Percentiles rank a stretch among this genome's conserved stretches.
Conservation (phyloP, 2,113 vertebrate species). For the Castor canadensis region DNA sequence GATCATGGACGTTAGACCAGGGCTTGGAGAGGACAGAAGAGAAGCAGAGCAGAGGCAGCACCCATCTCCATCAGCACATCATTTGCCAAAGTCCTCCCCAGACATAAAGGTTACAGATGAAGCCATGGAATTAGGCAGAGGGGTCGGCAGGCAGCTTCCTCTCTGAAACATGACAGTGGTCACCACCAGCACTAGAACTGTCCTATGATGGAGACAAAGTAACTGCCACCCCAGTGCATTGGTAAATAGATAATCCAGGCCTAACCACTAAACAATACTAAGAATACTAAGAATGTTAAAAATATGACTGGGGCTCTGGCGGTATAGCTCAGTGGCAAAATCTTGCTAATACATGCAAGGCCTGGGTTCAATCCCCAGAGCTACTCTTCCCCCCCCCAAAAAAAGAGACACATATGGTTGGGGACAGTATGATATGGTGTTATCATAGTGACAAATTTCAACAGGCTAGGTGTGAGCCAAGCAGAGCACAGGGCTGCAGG, state of each 20-base stretch:
- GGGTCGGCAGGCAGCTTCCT: neutral
- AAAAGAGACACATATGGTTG: neutral
- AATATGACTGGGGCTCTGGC: neutral
- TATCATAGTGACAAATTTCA: neutral
- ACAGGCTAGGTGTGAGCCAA: neutral
- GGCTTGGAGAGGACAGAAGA: neutral
- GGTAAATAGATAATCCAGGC: neutral
- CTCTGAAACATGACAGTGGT: neutral
- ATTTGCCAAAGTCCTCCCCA: conserved; percentile 7
- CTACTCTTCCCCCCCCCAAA: too few relatives aligned
- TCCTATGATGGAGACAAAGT: neutral
- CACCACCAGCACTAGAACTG: neutral
- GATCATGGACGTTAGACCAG: neutral
- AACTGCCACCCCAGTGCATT: accelerated
- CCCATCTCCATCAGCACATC: neutral
- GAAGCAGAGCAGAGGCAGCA: conserved; percentile 10
- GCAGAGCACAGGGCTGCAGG: neutral
- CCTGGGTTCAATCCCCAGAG: neutral
- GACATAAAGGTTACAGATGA: conserved; percentile 47
- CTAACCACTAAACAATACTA: too few relatives aligned
- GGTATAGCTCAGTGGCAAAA: neutral
- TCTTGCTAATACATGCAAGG: neutral
- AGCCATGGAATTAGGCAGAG: conserved; percentile 12
- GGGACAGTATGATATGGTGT: neutral
- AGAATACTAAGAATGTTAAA: neutral